Conservation (phyloP, 1,140 invertebrate species). For the Drosophila neocordata region DNA sequence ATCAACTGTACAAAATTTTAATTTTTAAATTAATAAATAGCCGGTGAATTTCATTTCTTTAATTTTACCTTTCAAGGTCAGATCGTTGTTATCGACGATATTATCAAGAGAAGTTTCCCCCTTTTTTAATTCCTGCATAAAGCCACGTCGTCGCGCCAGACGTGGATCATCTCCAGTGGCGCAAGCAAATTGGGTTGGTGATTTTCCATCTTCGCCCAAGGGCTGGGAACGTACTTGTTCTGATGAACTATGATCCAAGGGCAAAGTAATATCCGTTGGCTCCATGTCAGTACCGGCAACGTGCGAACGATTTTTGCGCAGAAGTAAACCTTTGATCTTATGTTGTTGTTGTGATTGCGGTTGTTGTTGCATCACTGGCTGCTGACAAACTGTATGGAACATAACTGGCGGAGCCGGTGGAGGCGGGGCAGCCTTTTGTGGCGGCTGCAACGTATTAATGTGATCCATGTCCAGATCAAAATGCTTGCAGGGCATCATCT, state of each 20-base stretch:
- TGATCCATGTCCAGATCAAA: slow-evolving; percentile 77
- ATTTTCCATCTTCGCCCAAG: slow-evolving; percentile 73
- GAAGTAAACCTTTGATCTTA: slow-evolving; percentile 58
- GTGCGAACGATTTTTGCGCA: slow-evolving; percentile 65
- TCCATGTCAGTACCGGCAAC: slow-evolving; percentile 26
- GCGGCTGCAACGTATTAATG: slow-evolving; percentile 73
- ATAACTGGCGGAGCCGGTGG: slow-evolving; percentile 74
- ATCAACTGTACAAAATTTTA: slow-evolving; percentile 25
- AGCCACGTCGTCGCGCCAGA: slow-evolving; percentile 55
- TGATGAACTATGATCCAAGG: slow-evolving; percentile 53
- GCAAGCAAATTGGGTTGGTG: slow-evolving; percentile 44
- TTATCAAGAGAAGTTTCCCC: slow-evolving; percentile 39
- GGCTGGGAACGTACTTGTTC: slow-evolving; percentile 77
- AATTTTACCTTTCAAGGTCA: slow-evolving; percentile 42
- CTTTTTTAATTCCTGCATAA: slow-evolving; percentile 45
- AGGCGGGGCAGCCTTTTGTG: slow-evolving; percentile 74
- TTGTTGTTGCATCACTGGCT: slow-evolving; percentile 52
- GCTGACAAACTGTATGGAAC: slow-evolving; percentile 67
- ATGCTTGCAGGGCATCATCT: slow-evolving; percentile 68
- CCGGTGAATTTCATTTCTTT: not conserved
- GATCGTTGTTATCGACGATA: slow-evolving; percentile 37
- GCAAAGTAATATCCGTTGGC: slow-evolving; percentile 50
- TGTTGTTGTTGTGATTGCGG: slow-evolving; percentile 54
- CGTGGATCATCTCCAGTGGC: slow-evolving; percentile 50
- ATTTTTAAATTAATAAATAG: not conserved